Percentiles rank a stretch among this genome's conserved stretches.
These are phyloP conservation scores for Drosophila lacicola DNA, from an alignment of 2,888 invertebrate genomes.

Conservation along the genomic window DNA sequence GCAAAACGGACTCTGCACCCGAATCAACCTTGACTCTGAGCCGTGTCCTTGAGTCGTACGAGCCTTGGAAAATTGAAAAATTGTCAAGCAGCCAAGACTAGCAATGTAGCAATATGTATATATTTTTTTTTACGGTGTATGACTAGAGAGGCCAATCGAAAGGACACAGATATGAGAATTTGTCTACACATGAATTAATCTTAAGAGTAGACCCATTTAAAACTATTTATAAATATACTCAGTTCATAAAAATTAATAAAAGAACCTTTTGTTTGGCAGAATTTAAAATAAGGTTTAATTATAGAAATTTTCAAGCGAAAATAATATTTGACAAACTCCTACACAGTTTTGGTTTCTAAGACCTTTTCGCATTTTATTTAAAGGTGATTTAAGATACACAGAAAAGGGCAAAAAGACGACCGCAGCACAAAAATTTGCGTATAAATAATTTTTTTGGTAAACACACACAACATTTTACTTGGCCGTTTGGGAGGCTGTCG, in stretches of 20 bases:
- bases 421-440: slow-evolving; percentile 72
- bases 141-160: slow-evolving; percentile 10
- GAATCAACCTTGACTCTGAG: slow-evolving; percentile 67
- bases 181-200: background rate
- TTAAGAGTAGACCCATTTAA: background rate
- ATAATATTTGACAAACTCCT: too few relatives aligned
- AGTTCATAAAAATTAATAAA: too few relatives aligned
- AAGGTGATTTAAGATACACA: slow-evolving; percentile 75
- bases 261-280: too few relatives aligned
- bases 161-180: slow-evolving; percentile 19
- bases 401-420: slow-evolving; percentile 61
- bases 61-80: slow-evolving; percentile 67
- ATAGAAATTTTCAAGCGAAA: too few relatives aligned
- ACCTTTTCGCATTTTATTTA: slow-evolving; percentile 68
- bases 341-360: background rate
- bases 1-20: slow-evolving; percentile 53
- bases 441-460: slow-evolving; percentile 60
- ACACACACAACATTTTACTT: slow-evolving; percentile 27
- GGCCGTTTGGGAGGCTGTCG: slow-evolving; percentile 43
- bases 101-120: slow-evolving; percentile 5
- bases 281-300: too few relatives aligned
- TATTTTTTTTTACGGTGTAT: background rate
- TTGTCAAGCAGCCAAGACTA: slow-evolving; percentile 43
- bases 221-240: too few relatives aligned
- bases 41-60: slow-evolving; percentile 58